Evolutionary conservation across 2,797 vertebrate species (phyloP).

Genomic region (Pelodytes ibericus): DNA sequence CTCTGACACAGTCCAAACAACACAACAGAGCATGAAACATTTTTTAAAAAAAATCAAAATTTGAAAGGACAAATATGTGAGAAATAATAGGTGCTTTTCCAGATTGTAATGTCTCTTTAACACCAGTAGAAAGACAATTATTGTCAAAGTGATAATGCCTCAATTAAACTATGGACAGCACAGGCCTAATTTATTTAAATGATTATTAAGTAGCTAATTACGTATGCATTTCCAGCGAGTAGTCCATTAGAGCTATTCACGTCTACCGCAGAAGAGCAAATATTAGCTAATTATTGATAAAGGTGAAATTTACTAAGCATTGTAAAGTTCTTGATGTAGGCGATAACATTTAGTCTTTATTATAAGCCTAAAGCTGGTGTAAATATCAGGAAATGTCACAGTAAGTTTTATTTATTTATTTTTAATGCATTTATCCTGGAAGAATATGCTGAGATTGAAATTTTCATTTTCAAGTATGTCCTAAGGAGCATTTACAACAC

Average conservation of each 20-base stretch:
- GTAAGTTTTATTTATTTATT: neutral
- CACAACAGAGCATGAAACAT: too few relatives aligned
- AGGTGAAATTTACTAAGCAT: neutral
- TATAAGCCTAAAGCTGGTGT: neutral
- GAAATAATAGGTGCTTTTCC: neutral
- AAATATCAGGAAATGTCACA: neutral
- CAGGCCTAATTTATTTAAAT: neutral
- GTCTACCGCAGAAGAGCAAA: neutral
- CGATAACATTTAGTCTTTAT: neutral
- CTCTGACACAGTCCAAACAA: neutral
- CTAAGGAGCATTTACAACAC: too few relatives aligned
- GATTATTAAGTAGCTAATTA: conserved; percentile 9
- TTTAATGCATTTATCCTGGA: too few relatives aligned
- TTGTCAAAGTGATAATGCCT: conserved; percentile 2
- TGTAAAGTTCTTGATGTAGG: neutral
- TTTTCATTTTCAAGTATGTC: too few relatives aligned
- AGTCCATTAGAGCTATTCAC: neutral
- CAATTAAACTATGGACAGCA: conserved; percentile 11
- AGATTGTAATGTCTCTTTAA: neutral
- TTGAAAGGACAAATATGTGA: neutral
- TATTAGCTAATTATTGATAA: conserved; percentile 1
- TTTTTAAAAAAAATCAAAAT: neutral
- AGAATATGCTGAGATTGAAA: too few relatives aligned
- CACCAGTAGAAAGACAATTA: neutral
- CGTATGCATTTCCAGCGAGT: neutral